phyloP scores from a whole-genome alignment of 2,797 vertebrate species.

The Avahi laniger region DNA sequence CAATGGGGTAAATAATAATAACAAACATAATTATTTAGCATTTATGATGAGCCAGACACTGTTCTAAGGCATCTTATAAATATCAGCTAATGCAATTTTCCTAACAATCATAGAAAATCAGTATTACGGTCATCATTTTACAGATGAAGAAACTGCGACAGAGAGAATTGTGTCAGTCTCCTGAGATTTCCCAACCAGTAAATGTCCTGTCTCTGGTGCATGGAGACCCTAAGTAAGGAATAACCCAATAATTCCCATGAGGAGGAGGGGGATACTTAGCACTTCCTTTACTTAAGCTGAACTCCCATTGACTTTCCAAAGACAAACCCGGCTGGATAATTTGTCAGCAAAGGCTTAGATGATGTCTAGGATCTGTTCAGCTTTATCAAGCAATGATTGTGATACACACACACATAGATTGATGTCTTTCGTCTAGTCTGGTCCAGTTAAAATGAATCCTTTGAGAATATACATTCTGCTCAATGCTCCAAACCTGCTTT shows the following conservation, averaged over 20 bases:
- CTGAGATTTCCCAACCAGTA: background rate
- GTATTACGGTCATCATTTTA: background rate
- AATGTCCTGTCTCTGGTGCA: background rate
- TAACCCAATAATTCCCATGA: background rate
- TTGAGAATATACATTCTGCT: background rate
- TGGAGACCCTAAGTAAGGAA: background rate
- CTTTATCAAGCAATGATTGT: background rate
- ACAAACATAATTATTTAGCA: background rate
- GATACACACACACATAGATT: background rate
- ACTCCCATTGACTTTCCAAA: background rate
- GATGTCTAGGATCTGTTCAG: background rate
- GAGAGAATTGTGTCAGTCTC: background rate
- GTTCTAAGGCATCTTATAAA: background rate
- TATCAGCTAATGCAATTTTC: background rate
- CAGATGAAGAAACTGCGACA: background rate
- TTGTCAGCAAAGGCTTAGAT: background rate
- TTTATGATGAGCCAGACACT: background rate
- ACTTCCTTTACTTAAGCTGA: background rate
- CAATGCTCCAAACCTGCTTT: background rate
- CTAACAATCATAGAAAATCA: background rate
- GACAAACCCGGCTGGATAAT: background rate
- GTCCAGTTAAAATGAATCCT: background rate
- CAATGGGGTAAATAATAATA: background rate
- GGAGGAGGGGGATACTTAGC: background rate
- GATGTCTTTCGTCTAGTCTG: background rate